Evolutionary conservation across 2,888 invertebrate genomes (phyloP), one percentile per base, ranked within the genome.

Genomic region (Dysmachus trigonus): DNA sequence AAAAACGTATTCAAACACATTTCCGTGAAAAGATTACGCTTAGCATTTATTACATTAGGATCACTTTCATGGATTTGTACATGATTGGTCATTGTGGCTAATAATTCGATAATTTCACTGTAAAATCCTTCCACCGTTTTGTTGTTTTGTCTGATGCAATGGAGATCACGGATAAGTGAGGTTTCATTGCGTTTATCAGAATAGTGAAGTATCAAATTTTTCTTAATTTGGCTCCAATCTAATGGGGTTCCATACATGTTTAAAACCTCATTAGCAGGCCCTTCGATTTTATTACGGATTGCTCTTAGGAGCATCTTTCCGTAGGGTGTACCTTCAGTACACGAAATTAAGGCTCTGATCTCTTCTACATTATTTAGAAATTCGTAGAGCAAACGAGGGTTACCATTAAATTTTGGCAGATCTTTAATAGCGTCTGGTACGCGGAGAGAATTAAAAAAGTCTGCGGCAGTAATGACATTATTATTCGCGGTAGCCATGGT

Each of bases 1-100:
- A 89, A 27, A 51, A 89, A 89, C 2, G 62, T 53, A 71, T 88
- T 89, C 8, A 89, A 83, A 35, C 88, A 89, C 88, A 89, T 88
- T 87, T 89, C 88, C 5, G 87, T 27, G 76, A 85, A 89, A 1
- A 89, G 72, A 8, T 73, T 41, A 53, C 87, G 72, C 86, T 89
- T 89, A 22, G 88, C 88, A 7, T 27, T 15, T 0, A 89, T 86
- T 30, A 89, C 88, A 8, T 86, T 87, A 31, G 7, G 1, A 51
- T 89, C 86, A 7, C 3, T 47, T 72, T 89, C 88, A 7, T 89
- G 88, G 22, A 88, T 87, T 27, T 87, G 73, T 0, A 88, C 73
- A 73, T 88, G 87, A 47, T 88, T 89, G 0, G 51, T 85, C n/a
- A 89, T 35, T 0, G 88, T 84, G 5, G 89, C 73, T 30, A 88